Conservation (phyloP, 1,140 invertebrate genomes). For the Oryctes rhinoceros region DNA sequence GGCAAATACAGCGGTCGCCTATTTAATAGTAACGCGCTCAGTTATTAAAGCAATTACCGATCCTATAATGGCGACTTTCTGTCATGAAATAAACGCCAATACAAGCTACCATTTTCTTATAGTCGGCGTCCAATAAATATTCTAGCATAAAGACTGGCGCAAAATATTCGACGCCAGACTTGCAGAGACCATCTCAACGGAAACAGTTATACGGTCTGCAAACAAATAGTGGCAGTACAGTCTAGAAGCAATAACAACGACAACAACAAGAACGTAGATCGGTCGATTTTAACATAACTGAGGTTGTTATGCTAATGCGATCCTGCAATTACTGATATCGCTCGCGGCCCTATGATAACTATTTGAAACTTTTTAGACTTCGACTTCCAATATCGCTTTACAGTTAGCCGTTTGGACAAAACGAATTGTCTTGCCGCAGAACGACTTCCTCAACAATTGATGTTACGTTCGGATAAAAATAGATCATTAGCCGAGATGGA, state of each 20-base stretch:
- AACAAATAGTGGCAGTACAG: slow-evolving; percentile 12
- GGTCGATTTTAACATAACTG: slow-evolving; percentile 16
- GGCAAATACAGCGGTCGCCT: too few relatives aligned
- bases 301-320: slow-evolving; percentile 35
- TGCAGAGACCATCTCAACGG: too few relatives aligned
- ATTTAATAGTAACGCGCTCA: too few relatives aligned
- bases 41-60: too few relatives aligned
- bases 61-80: too few relatives aligned
- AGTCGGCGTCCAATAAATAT: too few relatives aligned
- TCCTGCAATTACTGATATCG: slow-evolving; percentile 35
- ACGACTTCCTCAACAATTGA: slow-evolving; percentile 33
- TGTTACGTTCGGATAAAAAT: slow-evolving; percentile 29
- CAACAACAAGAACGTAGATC: slow-evolving; percentile 17
- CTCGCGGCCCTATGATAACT: neutral
- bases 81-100: too few relatives aligned
- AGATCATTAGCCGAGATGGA: slow-evolving; percentile 25
- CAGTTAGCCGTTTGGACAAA: slow-evolving; percentile 26
- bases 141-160: too few relatives aligned
- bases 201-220: slow-evolving; percentile 23
- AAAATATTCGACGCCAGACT: too few relatives aligned
- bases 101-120: too few relatives aligned
- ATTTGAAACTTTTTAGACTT: neutral
- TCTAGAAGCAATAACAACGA: neutral
- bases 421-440: slow-evolving; percentile 27
- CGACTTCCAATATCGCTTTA: slow-evolving; percentile 27